A percentile compares a stretch with the other conserved stretches of the same genome.
These are phyloP conservation scores for Epistrophella euchroma DNA, from an alignment of 2,888 invertebrate genomes.

Conservation along the genomic window DNA sequence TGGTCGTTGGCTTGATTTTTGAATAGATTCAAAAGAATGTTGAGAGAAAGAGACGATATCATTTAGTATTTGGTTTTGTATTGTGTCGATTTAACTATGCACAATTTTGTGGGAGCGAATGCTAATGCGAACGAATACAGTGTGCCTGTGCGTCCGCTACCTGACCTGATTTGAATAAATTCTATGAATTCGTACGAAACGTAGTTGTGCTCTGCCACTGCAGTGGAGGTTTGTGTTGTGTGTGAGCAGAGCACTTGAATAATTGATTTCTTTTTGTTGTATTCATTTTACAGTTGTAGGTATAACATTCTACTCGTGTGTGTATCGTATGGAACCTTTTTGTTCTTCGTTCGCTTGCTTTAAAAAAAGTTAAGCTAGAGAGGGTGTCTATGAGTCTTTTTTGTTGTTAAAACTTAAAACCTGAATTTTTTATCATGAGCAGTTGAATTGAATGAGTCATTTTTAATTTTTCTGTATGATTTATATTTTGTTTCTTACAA, in stretches of 20 bases:
- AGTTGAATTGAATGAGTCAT: no score
- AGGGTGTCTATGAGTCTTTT: no score
- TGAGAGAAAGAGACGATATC: constrained; percentile 15
- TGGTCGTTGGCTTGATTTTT: background rate
- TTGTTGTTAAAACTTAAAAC: no score
- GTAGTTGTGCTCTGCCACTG: no score
- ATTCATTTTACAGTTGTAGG: background rate
- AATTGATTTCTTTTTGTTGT: constrained; percentile 5
- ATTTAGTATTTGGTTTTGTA: background rate
- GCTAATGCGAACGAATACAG: constrained; percentile 29
- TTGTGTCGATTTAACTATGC: background rate
- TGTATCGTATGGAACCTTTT: no score
- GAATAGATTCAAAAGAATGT: background rate
- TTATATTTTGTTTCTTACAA: no score
- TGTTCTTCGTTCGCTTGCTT: no score
- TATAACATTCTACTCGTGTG: background rate
- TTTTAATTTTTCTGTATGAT: no score
- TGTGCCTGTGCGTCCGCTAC: background rate
- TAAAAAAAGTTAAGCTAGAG: no score
- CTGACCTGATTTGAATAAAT: background rate
- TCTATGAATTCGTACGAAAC: no score
- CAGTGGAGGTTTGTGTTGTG: no score
- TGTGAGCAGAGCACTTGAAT: background rate
- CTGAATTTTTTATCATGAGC: no score
- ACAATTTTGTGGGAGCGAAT: constrained; percentile 15